Percentiles rank a stretch among this genome's conserved stretches.
These are phyloP conservation scores for Myotis daubentonii DNA, from an alignment of 2,797 vertebrate species.

Conservation along the genomic window DNA sequence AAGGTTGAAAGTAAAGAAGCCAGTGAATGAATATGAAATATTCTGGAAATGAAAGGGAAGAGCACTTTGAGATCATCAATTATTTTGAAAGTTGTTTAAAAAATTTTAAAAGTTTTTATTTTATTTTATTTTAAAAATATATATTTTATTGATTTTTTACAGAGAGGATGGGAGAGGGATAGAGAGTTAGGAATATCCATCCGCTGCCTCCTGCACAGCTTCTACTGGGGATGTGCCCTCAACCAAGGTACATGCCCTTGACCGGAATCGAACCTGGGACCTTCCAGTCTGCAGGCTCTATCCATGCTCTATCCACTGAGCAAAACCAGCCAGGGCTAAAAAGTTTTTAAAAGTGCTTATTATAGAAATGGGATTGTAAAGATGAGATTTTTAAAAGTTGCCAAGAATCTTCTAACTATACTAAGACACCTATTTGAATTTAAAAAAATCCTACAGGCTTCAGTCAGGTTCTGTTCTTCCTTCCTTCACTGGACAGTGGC, in stretches of 20 bases:
- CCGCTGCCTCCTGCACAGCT: too few relatives aligned
- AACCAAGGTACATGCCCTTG: too few relatives aligned
- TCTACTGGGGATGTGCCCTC: too few relatives aligned
- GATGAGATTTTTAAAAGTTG: not conserved
- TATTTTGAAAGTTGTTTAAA: not conserved
- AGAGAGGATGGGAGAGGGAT: too few relatives aligned
- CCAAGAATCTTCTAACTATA: not conserved
- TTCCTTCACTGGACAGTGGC: not conserved
- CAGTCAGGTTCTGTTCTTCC: not conserved
- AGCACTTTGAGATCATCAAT: not conserved
- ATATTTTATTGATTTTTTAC: too few relatives aligned
- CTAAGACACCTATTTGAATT: not conserved
- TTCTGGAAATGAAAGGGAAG: not conserved
- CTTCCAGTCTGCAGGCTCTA: too few relatives aligned
- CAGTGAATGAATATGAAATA: not conserved
- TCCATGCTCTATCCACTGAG: too few relatives aligned
- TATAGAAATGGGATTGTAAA: not conserved
- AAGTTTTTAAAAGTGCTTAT: not conserved
- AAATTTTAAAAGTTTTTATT: not conserved
- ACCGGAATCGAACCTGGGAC: too few relatives aligned
- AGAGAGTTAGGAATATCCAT: too few relatives aligned
- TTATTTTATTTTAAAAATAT: too few relatives aligned
- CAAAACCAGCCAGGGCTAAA: too few relatives aligned
- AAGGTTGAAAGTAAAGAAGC: not conserved
- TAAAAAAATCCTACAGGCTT: not conserved